These are phyloP conservation scores for Prinia subflava DNA, from an alignment of 2,113 vertebrate genomes.

Conservation along the genomic window DNA sequence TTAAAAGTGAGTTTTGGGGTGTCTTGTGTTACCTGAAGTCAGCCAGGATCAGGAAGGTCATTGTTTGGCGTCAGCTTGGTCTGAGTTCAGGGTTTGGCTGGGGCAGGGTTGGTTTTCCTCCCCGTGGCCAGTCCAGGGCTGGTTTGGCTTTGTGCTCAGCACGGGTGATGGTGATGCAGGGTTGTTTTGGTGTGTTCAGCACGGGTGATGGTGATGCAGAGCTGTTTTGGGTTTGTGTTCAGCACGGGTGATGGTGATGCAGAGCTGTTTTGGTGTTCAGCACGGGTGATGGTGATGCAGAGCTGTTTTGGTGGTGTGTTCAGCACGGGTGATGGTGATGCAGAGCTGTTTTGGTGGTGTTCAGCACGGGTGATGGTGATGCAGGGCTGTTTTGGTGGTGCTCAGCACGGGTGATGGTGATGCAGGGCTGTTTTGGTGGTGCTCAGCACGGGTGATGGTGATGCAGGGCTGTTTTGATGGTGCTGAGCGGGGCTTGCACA, in stretches of 20 bases:
- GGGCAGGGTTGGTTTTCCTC: not conserved
- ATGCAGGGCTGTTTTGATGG: fast-evolving
- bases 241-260: fast-evolving
- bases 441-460: fast-evolving
- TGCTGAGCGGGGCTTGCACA: fast-evolving
- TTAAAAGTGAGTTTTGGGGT: not conserved
- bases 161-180: fast-evolving
- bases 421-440: fast-evolving
- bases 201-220: fast-evolving
- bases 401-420: not conserved
- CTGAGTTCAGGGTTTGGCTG: not conserved
- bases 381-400: not conserved
- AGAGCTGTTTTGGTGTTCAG: not conserved
- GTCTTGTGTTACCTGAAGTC: fast-evolving
- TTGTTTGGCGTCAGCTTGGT: not conserved
- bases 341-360: not conserved
- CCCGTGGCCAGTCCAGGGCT: not conserved
- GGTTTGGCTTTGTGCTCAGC: not conserved
- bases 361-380: not conserved
- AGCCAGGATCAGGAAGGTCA: not conserved
- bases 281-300: not conserved
- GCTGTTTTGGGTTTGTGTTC: fast-evolving
- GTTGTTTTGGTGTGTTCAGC: not conserved
- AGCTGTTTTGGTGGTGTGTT: not conserved
- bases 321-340: not conserved